Conservation (phyloP, 2,888 invertebrate genomes). For the Nebria salina region DNA sequence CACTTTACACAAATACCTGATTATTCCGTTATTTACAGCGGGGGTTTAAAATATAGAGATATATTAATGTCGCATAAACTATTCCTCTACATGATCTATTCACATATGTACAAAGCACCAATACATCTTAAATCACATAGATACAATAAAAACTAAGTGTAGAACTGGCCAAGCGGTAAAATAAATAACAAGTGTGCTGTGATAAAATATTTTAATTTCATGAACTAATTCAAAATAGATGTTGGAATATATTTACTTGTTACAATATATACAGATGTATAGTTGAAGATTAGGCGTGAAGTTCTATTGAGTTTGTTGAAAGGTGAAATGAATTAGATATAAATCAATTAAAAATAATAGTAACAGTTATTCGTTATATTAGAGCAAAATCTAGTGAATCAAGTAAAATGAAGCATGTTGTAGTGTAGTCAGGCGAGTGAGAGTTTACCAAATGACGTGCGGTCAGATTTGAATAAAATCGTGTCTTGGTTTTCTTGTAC, state of each 20-base stretch:
- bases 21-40: slow-evolving; percentile 35
- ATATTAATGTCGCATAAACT: slow-evolving; percentile 18
- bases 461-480: slow-evolving; percentile 35
- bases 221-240: too few relatives aligned
- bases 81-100: neutral
- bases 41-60: slow-evolving; percentile 29
- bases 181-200: too few relatives aligned
- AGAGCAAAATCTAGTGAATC: neutral
- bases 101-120: neutral
- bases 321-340: neutral
- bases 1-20: slow-evolving; percentile 32
- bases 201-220: too few relatives aligned
- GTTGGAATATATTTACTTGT: neutral
- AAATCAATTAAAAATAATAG: neutral
- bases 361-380: neutral
- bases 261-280: neutral
- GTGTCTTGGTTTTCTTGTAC: slow-evolving; percentile 21
- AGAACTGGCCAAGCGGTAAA: neutral
- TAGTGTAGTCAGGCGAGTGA: neutral
- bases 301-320: neutral
- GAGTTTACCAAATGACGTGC: slow-evolving; percentile 3
- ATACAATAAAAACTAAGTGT: neutral
- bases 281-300: neutral
- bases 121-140: neutral
- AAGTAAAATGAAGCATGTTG: neutral